Evolutionary conservation across 2,888 invertebrate genomes (phyloP), one percentile per base, ranked within the genome.

Genomic region (Dolichomitus sp.): DNA sequence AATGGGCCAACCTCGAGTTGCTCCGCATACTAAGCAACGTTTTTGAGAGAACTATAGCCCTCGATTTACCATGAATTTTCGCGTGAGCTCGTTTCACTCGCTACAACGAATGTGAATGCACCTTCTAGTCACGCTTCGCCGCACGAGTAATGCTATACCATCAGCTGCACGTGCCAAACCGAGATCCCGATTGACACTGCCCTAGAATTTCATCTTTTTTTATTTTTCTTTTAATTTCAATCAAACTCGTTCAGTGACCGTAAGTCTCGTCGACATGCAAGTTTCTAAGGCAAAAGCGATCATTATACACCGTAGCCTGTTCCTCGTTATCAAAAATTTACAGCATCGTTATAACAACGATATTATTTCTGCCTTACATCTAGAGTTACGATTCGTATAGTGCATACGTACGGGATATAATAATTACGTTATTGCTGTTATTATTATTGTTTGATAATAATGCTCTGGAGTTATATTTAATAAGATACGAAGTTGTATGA

Each of bases 1-100:
- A 85, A 85, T 85, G 85, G 85, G 85, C 81, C 83, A 86, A 66
- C 61, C 80, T 80, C 80, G 76, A 80, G 82, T 66, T 76, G 50
- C 42, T 57, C 70, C 52, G 86, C 82, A 87, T 87, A 85, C 83
- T 77, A 86, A 87, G 30, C 73, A 69, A 70, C 81, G 37, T 59
- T 30, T 76, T 83, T 14, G 57, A 48, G 45, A 76, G 57, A 66
- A 37, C 33, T 33, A 61, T 37, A 52, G 40, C 63, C 57, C 45
- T 52, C 68, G 77, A 69, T 80, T 80, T 80, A 72, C 54, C 75
- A 40, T 11, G 61, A 72, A 48, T 79, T 76, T 80, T 63, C 19
- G 37, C 54, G 37, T n/a, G 40, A 12, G 27, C 54, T 57, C 50
- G 63, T 61, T 81, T 72, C 27, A 61, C 27, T 79, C 33, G 17